phyloP scores from a whole-genome alignment of 2,888 invertebrate genomes.

The Aquatica leii region DNA sequence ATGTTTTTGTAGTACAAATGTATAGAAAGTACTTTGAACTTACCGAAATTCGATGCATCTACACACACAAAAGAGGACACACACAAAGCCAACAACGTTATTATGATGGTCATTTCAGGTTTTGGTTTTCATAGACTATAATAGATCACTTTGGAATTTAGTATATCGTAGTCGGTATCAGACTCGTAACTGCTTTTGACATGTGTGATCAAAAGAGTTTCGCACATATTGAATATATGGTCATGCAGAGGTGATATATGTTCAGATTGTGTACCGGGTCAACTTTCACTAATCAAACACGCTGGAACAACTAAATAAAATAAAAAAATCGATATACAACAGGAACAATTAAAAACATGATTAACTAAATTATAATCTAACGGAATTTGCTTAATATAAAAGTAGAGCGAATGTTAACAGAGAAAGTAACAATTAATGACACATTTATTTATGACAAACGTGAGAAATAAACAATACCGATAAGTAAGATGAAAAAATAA shows the following conservation, averaged over 20 bases:
- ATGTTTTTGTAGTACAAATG: too few species aligned
- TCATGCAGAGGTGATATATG: conserved; percentile 26
- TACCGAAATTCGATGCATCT: not conserved
- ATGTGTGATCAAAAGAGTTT: conserved; percentile 26
- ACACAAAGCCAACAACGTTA: not conserved
- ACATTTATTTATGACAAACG: not conserved
- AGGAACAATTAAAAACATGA: not conserved
- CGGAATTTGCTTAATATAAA: conserved; percentile 10
- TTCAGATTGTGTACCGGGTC: conserved; percentile 22
- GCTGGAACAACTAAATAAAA: not conserved
- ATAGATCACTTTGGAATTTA: conserved; percentile 9
- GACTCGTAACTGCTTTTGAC: conserved; percentile 21
- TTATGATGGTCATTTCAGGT: not conserved
- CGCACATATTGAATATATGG: conserved; percentile 20
- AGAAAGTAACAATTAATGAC: conserved; percentile 12
- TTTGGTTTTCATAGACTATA: conserved; percentile 3
- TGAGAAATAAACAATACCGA: not conserved
- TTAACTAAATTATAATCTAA: conserved; percentile 5
- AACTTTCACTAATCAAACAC: conserved; percentile 18
- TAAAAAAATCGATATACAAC: conserved; percentile 2
- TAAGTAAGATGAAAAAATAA: not conserved
- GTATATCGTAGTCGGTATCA: conserved; percentile 14
- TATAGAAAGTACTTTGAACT: not conserved
- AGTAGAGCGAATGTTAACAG: conserved; percentile 24
- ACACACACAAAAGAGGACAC: conserved; percentile 1